Base-by-base conservation (phyloP, 2,113 vertebrate genomes). In the Malurus alboscapulatus region DNA sequence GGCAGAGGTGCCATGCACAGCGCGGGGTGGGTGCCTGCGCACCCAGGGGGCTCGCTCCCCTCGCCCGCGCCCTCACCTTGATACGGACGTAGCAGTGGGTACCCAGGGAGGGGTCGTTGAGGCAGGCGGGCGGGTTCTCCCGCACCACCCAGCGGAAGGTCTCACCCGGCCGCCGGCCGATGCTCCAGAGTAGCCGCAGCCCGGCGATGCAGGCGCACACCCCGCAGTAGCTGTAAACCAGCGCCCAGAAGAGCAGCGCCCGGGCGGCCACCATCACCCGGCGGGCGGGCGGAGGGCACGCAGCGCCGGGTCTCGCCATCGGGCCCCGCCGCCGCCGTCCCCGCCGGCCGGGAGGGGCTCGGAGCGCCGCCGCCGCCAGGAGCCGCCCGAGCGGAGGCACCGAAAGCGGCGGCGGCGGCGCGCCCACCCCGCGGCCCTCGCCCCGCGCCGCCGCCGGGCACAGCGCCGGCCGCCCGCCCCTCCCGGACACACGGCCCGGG, bases 71-170 rank as follows among this genome's bases (percentile, higher is more conserved):
- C 92, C 96, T 98, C 96, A 98, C 99, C 99, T 99, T 99, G 96
- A 99, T 98, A 83, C 98, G 90, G 82, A 99, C 98, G 96, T 99
- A 99, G 97, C 99, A 99, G 98, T 99, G 99, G 65, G 99, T 99
- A 76, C 99, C 99, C 98, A 99, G 96, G 93, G 98, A 99, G 96
- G 98, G 98, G 98, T 99, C 99, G 97, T 97, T 98, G 94, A 99
- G 95, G 95, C 99, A 99, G 57, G 98, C 98, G 13, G 99, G 99
- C 13, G 99, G 98, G 63, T 97, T 98, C 66, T 99, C 98, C 51
- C 99, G 98, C 63, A 97, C 91, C 74, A n/a, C 93, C 98, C 98
- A 98, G 84, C 97, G 98, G 95, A 99, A 99, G 97, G 98, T 99
- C 78, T 97, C 90, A 17, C 97, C 97, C 32, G 99, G 99, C 34